phyloP scores from a whole-genome alignment of 2,113 vertebrate genomes.

The Puntigrus tetrazona region DNA sequence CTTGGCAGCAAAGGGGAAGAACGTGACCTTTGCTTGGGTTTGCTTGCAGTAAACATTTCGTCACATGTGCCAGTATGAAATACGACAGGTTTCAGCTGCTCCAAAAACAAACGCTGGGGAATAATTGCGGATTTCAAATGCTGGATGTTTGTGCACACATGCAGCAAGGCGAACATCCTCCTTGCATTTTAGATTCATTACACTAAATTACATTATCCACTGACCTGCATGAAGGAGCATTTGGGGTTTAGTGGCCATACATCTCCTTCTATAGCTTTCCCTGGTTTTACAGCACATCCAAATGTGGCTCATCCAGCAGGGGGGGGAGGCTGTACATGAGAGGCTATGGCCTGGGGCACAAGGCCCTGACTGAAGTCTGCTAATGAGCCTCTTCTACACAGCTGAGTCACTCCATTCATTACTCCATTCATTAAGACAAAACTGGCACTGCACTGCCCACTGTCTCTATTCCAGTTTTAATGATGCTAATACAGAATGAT shows the following conservation, averaged over 20 bases:
- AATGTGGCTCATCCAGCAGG: constrained; percentile 35
- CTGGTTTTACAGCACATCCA: background rate
- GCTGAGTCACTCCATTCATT: constrained; percentile 60
- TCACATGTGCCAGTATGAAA: constrained; percentile 44
- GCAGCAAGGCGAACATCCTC: background rate
- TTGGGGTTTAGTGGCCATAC: constrained; percentile 7
- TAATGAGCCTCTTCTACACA: constrained; percentile 59
- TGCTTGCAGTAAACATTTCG: constrained; percentile 47
- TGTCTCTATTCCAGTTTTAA: constrained; percentile 39
- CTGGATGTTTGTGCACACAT: background rate
- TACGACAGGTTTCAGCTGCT: constrained; percentile 42
- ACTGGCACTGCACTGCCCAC: constrained; percentile 17
- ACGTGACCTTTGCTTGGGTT: constrained; percentile 53
- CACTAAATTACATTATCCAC: constrained; percentile 28
- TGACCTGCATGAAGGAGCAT: constrained; percentile 21
- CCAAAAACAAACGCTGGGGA: constrained; percentile 22
- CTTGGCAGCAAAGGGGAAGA: constrained; percentile 40
- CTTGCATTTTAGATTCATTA: constrained; percentile 6
- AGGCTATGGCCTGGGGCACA: constrained; percentile 42
- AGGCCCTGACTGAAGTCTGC: constrained; percentile 26
- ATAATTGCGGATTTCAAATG: background rate
- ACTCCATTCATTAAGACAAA: constrained; percentile 56
- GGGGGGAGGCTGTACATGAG: constrained; percentile 41
- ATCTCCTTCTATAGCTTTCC: constrained; percentile 4
- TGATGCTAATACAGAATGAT: constrained; percentile 36